Evolutionary conservation across 1,140 invertebrate genomes (phyloP).

Genomic region (Achatina immaculata): DNA sequence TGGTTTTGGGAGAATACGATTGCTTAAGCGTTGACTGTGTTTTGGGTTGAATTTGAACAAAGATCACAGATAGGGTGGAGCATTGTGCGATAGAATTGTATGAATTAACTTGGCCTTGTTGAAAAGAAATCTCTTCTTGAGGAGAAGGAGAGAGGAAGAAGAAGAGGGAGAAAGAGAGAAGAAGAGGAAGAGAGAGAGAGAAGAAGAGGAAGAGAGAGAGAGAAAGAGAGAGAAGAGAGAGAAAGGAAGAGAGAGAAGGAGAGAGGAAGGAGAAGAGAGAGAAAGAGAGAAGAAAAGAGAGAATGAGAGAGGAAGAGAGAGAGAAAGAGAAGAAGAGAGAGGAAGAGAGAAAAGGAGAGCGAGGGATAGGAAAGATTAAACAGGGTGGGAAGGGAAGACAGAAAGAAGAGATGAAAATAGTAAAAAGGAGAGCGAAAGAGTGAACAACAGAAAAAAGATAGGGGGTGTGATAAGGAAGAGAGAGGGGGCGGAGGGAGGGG

Average conservation of each 20-base stretch:
- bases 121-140: too few species aligned
- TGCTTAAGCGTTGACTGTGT: too few species aligned
- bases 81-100: too few species aligned
- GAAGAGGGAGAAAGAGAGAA: neutral
- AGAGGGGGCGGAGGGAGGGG: neutral
- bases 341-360: neutral
- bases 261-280: neutral
- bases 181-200: neutral
- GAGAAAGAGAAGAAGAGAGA: neutral
- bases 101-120: too few species aligned
- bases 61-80: too few species aligned
- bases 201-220: neutral
- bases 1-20: too few species aligned
- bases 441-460: neutral
- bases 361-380: neutral
- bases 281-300: neutral
- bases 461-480: neutral
- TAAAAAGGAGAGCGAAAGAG: neutral
- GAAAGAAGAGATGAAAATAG: neutral
- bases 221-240: neutral
- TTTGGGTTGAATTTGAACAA: too few species aligned
- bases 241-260: constrained; percentile 5
- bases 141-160: neutral
- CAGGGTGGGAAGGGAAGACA: neutral
- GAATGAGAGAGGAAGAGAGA: neutral